Conservation (phyloP, 2,888 invertebrate species). For the Eupithecia vulgata region DNA sequence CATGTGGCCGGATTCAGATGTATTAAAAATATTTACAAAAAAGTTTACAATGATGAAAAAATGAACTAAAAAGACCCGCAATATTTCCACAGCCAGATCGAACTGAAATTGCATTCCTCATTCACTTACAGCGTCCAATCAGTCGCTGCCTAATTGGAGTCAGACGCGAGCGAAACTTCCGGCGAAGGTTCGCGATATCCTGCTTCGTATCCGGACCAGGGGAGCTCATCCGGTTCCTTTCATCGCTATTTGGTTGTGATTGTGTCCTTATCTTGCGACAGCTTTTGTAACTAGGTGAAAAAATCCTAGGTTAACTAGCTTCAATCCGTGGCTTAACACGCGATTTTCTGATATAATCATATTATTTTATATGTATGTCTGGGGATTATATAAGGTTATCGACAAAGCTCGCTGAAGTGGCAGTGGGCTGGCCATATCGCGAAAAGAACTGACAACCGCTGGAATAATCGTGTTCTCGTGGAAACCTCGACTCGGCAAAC, state of each 20-base stretch:
- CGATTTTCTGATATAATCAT: too few species aligned
- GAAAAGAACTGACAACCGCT: too few species aligned
- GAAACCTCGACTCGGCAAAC: too few species aligned
- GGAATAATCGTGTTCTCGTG: too few species aligned
- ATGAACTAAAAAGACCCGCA: not conserved
- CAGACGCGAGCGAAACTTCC: slow-evolving; percentile 68
- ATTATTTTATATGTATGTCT: too few species aligned
- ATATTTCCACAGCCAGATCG: not conserved
- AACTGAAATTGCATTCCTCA: slow-evolving; percentile 33
- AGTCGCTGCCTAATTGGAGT: slow-evolving; percentile 48
- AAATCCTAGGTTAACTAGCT: not conserved
- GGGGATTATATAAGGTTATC: too few species aligned
- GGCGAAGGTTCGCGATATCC: slow-evolving; percentile 70
- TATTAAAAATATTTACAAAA: not conserved
- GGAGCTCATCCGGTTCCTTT: slow-evolving; percentile 59
- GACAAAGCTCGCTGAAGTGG: too few species aligned
- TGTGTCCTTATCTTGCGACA: slow-evolving; percentile 1
- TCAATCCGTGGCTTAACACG: not conserved
- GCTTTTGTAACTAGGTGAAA: not conserved
- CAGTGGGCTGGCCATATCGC: too few species aligned
- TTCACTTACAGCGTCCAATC: slow-evolving; percentile 40
- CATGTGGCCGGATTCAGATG: not conserved
- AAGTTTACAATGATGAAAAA: not conserved
- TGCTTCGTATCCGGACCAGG: slow-evolving; percentile 65
- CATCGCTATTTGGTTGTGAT: slow-evolving; percentile 18